These are phyloP conservation scores for Amphiprion clarkii DNA, from an alignment of 2,797 vertebrate species.

Conservation along the genomic window DNA sequence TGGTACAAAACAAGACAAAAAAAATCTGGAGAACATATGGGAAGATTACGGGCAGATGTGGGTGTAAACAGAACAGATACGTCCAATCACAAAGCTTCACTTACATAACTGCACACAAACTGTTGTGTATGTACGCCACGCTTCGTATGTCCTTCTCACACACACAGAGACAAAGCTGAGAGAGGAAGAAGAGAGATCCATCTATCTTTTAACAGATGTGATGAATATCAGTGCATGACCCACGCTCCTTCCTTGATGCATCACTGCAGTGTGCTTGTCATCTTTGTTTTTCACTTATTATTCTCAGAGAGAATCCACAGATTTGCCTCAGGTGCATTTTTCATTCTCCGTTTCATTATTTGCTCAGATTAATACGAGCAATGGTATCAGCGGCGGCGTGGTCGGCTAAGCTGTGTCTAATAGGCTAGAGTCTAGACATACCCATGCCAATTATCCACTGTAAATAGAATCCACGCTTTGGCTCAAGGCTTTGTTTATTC, in stretches of 20 bases:
- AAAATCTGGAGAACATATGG: slow-evolving; percentile 8
- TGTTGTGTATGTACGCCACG: slow-evolving; percentile 11
- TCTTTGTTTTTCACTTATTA: slow-evolving; percentile 73
- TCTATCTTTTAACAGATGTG: slow-evolving; percentile 67
- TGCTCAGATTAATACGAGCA: slow-evolving; percentile 83
- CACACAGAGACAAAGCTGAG: slow-evolving; percentile 28
- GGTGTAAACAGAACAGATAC: slow-evolving; percentile 36
- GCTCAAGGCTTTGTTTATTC: slow-evolving; percentile 85
- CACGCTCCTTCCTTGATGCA: slow-evolving; percentile 44
- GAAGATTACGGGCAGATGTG: slow-evolving; percentile 42
- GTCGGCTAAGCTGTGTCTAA: slow-evolving; percentile 86
- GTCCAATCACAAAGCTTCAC: slow-evolving; percentile 28
- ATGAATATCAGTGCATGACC: slow-evolving; percentile 61
- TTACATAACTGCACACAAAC: slow-evolving; percentile 22
- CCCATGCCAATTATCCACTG: slow-evolving; percentile 87
- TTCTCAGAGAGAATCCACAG: slow-evolving; percentile 73
- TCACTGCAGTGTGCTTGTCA: slow-evolving; percentile 56
- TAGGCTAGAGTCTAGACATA: slow-evolving; percentile 84
- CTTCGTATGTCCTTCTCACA: slow-evolving; percentile 41
- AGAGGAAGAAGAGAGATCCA: slow-evolving; percentile 43
- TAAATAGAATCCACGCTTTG: slow-evolving; percentile 85
- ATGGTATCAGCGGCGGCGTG: slow-evolving; percentile 74
- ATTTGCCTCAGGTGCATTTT: slow-evolving; percentile 83
- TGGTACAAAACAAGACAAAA: neutral
- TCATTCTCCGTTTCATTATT: slow-evolving; percentile 83